Conservation (phyloP, 1,140 invertebrate genomes). For the Bombus confusus region DNA sequence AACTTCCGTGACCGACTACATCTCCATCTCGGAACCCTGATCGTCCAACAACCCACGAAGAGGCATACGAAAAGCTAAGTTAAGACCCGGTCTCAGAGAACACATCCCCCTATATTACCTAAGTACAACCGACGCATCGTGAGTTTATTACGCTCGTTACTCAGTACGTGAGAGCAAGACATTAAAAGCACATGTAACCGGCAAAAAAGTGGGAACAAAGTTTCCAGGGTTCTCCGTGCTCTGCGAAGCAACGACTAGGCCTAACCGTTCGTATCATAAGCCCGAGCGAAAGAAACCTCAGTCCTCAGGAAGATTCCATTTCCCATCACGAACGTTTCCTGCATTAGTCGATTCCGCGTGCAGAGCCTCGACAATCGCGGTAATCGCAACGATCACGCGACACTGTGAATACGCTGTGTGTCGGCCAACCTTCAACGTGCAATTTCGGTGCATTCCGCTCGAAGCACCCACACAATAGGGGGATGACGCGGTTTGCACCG, state of each 20-base stretch:
- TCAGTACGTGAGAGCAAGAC: not conserved
- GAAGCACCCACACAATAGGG: slow-evolving; percentile 31
- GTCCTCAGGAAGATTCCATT: not conserved
- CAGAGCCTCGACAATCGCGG: not conserved
- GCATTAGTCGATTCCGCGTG: not conserved
- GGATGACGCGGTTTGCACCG: slow-evolving; percentile 29
- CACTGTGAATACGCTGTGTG: not conserved
- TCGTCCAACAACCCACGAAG: not conserved
- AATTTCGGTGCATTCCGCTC: slow-evolving; percentile 19
- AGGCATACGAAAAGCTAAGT: not conserved
- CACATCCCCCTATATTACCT: not conserved
- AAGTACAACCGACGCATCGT: not conserved
- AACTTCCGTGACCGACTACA: not conserved
- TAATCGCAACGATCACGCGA: slow-evolving; percentile 29
- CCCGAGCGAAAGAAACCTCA: not conserved
- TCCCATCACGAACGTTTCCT: slow-evolving; percentile 6
- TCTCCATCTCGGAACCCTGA: not conserved
- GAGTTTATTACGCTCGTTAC: slow-evolving; percentile 21
- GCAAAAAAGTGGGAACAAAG: slow-evolving; percentile 30
- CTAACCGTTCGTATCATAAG: slow-evolving; percentile 2
- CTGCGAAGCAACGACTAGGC: too few species aligned
- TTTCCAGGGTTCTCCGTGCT: not conserved
- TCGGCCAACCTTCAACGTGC: slow-evolving; percentile 19
- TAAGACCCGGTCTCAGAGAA: too few species aligned
- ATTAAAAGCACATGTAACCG: not conserved